A percentile compares a stretch with the other conserved stretches of the same genome.
These are phyloP conservation scores for Onychostruthus taczanowskii DNA, from an alignment of 2,113 vertebrate genomes.

Conservation along the genomic window DNA sequence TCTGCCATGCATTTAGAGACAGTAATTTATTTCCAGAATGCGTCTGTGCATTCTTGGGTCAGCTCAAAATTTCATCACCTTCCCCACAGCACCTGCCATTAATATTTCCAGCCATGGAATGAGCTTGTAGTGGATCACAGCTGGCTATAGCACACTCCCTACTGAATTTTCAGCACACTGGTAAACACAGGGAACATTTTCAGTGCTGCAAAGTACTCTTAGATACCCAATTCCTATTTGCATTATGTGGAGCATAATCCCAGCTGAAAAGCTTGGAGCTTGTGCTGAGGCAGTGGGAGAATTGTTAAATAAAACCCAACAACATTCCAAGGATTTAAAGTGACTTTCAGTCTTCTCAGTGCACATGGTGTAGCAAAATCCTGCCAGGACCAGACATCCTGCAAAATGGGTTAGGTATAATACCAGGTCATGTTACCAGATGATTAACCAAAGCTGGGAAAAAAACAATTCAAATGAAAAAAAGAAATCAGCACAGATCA, in stretches of 20 bases:
- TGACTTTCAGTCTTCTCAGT: neutral
- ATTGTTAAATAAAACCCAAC: neutral
- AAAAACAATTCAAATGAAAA: neutral
- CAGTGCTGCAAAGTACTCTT: neutral
- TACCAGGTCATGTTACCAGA: neutral
- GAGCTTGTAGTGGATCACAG: neutral
- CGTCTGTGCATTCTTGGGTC: neutral
- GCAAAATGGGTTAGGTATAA: neutral
- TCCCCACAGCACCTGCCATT: neutral
- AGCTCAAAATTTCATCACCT: neutral
- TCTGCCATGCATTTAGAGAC: neutral
- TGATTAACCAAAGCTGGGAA: neutral
- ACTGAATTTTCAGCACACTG: neutral
- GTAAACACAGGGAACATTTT: neutral
- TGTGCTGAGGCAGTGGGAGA: neutral
- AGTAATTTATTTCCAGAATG: neutral
- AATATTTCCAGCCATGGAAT: neutral
- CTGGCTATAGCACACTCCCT: neutral
- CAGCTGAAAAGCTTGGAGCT: neutral
- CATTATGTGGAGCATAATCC: neutral
- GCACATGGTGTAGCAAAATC: neutral
- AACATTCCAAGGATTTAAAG: constrained; percentile 4
- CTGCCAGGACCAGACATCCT: neutral
- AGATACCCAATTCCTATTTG: neutral
- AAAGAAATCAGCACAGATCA: neutral